Evolutionary conservation across 2,888 invertebrate genomes (phyloP), one percentile per base, ranked within the genome.

Genomic region (Psylliodes chrysocephalus): DNA sequence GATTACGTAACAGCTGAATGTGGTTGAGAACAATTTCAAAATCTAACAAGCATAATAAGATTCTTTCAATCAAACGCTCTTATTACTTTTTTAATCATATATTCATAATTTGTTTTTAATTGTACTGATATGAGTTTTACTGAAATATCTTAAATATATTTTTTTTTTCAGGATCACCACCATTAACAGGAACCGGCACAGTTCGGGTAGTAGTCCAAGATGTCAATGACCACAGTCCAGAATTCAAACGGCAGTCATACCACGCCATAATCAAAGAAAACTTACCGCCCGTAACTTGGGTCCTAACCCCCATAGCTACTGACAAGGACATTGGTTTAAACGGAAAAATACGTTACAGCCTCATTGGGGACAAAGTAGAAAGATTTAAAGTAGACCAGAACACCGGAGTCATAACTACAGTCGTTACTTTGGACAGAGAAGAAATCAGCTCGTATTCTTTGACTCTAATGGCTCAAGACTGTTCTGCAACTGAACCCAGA

Each of bases 221-320:
- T 82, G 92, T 95, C 61, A 97, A 97, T 81, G 97, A 97, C 80
- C 95, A 96, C 81, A 90, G 90, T 71, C 97, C 97, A 0, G 90
- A 91, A 74, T 97, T 97, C 81, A 90, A 90, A 74, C 86, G 91
- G 56, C 91, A 92, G 77, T 90, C 90, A 59, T 95, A 95, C 79
- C 88, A 88, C 71, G 91, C 92, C 0, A 86, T 84, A 51, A 90
- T 97, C 0, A 85, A 88, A 70, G 98, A 98, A 85, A 96, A 97
- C 81, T 84, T 91, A 55, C 89, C 92, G 1, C 81, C 89, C 12
- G 93, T 92, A 19, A 91, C 93, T 0, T 86, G 89, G 75, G 92
- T 96, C 1, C 85, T 94, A 6, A 87, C 88, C 63, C 91, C 95
- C 0, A 83, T 87, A 62, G 96, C 96, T 2, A 89, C 86, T 0